These are phyloP conservation scores for Scophthalmus maximus DNA, from an alignment of 2,113 vertebrate genomes.

Conservation along the genomic window DNA sequence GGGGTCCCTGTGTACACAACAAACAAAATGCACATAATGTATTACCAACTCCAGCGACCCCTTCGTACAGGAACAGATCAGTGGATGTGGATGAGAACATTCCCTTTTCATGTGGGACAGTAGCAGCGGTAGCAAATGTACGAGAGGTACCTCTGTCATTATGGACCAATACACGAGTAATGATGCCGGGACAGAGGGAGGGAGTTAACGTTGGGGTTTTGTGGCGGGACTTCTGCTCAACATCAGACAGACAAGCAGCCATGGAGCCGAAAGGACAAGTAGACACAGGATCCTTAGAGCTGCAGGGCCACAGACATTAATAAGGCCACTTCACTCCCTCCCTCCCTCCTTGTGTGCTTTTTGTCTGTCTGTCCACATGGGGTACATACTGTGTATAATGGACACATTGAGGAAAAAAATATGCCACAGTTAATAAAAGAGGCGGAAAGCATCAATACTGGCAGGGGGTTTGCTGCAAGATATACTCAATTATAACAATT, in stretches of 20 bases:
- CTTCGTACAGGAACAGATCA: constrained; percentile 1
- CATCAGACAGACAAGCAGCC: constrained; percentile 51
- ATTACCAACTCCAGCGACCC: constrained; percentile 1
- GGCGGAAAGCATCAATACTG: constrained; percentile 18
- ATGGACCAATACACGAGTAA: constrained; percentile 38
- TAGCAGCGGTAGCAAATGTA: constrained; percentile 17
- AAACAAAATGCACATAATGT: constrained; percentile 52
- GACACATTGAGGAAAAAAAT: constrained; percentile 31
- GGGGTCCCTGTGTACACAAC: constrained; percentile 76
- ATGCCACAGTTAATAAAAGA: constrained; percentile 28
- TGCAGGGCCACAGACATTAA: constrained; percentile 52
- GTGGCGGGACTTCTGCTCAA: constrained; percentile 56
- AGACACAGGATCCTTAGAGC: constrained; percentile 58
- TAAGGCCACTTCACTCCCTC: constrained; percentile 18
- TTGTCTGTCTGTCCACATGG: constrained; percentile 2
- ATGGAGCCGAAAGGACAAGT: constrained; percentile 62
- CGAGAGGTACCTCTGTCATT: constrained; percentile 45
- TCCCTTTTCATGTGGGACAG: constrained; percentile 41
- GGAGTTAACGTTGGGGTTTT: constrained; percentile 51
- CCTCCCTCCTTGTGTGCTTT: neutral
- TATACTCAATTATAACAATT: constrained; percentile 38
- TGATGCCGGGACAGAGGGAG: constrained; percentile 28
- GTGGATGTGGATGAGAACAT: neutral
- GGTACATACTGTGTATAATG: neutral
- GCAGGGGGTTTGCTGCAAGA: constrained; percentile 4